Conservation (phyloP, 1,140 invertebrate genomes). For the Trachymyrmex cornetzi region DNA sequence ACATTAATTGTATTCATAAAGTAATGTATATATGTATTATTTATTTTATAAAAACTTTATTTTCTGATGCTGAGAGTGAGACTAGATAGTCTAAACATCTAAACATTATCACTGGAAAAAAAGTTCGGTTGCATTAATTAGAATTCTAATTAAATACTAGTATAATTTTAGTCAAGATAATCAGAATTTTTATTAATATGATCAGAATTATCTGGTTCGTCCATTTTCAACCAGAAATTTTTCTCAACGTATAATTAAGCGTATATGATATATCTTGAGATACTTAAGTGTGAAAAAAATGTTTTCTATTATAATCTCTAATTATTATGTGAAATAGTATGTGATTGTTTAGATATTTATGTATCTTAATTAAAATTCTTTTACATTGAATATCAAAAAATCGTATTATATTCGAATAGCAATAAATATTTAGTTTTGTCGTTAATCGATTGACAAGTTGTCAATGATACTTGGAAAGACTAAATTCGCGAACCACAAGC, state of each 20-base stretch:
- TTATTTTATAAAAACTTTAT: not conserved
- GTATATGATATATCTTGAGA: not conserved
- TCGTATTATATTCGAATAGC: not conserved
- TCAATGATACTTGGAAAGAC: not conserved
- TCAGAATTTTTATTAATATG: no score
- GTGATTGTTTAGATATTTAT: not conserved
- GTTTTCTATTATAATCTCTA: not conserved
- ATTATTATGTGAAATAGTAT: not conserved
- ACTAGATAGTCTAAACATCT: not conserved
- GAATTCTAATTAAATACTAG: no score
- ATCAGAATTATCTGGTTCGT: no score
- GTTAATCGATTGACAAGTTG: not conserved
- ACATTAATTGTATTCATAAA: slow-evolving; percentile 6
- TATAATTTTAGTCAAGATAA: no score
- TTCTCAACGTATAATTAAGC: no score
- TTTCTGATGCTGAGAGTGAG: not conserved
- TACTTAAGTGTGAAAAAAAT: not conserved
- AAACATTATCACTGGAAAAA: no score
- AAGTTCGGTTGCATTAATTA: no score
- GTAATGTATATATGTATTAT: not conserved
- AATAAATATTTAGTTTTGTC: not conserved
- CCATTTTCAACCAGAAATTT: no score
- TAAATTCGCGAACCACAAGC: not conserved
- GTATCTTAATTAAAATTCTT: not conserved
- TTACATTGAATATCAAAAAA: not conserved